Percentiles rank a stretch among this genome's conserved stretches.
Conservation (phyloP, 2,113 vertebrate species). For the Brachyhypopomus occidentalis region DNA sequence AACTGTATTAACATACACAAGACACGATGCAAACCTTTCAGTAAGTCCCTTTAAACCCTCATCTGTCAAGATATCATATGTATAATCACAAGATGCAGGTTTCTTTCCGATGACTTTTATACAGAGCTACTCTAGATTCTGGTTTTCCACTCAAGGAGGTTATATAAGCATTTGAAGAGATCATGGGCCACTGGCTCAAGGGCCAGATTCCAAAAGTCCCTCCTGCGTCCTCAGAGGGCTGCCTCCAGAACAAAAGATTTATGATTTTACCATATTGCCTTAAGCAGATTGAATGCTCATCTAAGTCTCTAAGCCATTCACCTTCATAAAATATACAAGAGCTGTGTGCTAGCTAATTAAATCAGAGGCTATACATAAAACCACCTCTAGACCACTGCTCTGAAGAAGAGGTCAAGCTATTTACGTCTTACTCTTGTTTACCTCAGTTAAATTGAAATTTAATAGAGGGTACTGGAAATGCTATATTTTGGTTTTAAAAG, state of each 20-base stretch:
- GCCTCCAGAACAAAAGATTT: slow-evolving; percentile 55
- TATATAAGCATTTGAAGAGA: slow-evolving; percentile 58
- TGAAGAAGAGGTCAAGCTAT: not conserved
- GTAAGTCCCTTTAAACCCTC: slow-evolving; percentile 19
- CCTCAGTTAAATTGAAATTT: not conserved
- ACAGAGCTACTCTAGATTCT: slow-evolving; percentile 22
- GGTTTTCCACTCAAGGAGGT: slow-evolving; percentile 46
- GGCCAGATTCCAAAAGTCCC: slow-evolving; percentile 46
- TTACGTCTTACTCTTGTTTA: too few relatives aligned
- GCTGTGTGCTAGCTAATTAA: slow-evolving; percentile 29
- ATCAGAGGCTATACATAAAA: slow-evolving; percentile 18
- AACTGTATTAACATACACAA: slow-evolving; percentile 15
- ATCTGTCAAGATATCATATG: not conserved
- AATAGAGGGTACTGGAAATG: not conserved
- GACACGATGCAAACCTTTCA: slow-evolving; percentile 6
- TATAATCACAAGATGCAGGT: slow-evolving; percentile 30
- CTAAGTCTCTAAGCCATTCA: slow-evolving; percentile 28
- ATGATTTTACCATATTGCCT: slow-evolving; percentile 38
- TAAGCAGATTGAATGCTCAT: slow-evolving; percentile 40
- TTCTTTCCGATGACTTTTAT: slow-evolving; percentile 35
- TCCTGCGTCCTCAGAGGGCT: slow-evolving; percentile 43
- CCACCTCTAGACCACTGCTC: slow-evolving; percentile 7
- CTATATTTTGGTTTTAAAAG: not conserved
- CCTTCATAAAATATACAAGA: slow-evolving; percentile 39
- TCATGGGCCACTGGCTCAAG: slow-evolving; percentile 39